Conservation (phyloP, 2,113 vertebrate genomes). For the Pavo muticus region DNA sequence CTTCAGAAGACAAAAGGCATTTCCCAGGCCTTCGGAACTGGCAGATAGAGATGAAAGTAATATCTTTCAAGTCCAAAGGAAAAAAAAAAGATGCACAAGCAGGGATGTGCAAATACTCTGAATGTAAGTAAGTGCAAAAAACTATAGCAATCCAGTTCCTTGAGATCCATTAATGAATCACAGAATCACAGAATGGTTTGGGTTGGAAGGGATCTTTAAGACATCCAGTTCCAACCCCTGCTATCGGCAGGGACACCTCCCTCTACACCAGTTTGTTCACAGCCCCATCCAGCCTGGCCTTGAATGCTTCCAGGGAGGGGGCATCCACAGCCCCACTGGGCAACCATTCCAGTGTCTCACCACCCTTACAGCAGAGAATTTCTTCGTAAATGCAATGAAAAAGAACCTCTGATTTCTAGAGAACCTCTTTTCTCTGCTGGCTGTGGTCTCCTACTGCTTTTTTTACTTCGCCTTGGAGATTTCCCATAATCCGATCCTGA, state of each 20-base stretch:
- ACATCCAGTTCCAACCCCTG: too few relatives aligned
- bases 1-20: background rate
- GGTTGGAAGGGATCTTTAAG: too few relatives aligned
- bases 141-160: background rate
- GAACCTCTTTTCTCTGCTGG: slow-evolving; percentile 32
- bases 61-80: background rate
- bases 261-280: too few relatives aligned
- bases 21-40: background rate
- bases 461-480: slow-evolving; percentile 32
- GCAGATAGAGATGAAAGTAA: background rate
- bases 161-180: too few relatives aligned
- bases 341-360: too few relatives aligned
- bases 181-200: too few relatives aligned
- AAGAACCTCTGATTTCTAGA: slow-evolving; percentile 73
- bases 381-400: background rate
- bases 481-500: background rate
- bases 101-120: background rate
- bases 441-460: background rate
- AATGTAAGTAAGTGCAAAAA: background rate
- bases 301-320: too few relatives aligned
- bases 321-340: too few relatives aligned
- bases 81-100: background rate
- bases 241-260: too few relatives aligned
- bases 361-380: too few relatives aligned
- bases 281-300: too few relatives aligned